Evolutionary conservation across 2,888 invertebrate genomes (phyloP).

Genomic region (Noctua fimbriata): DNA sequence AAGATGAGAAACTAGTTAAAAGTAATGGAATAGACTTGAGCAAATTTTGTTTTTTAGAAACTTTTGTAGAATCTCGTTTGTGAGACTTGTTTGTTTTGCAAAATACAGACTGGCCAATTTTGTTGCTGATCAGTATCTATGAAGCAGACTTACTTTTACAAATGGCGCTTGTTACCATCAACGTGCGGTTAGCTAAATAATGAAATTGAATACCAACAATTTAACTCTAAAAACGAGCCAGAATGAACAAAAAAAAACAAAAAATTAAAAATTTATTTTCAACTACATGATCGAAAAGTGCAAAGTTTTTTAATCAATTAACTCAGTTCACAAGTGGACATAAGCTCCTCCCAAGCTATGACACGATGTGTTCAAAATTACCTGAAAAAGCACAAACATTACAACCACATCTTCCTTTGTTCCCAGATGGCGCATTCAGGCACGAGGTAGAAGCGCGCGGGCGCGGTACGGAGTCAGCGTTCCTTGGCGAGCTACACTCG

Average conservation of each 20-base stretch:
- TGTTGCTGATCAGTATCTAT: background rate
- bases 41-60: background rate
- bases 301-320: background rate
- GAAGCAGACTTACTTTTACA: background rate
- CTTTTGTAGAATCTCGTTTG: background rate
- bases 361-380: background rate
- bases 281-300: background rate
- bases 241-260: background rate
- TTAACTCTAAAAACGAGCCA: background rate
- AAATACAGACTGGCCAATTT: background rate
- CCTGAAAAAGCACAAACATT: background rate
- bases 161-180: background rate
- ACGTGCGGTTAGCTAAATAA: background rate
- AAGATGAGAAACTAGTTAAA: constrained; percentile 9
- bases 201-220: background rate
- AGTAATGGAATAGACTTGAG: constrained; percentile 14
- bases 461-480: constrained; percentile 89
- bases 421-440: constrained; percentile 84
- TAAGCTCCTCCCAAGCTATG: background rate
- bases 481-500: constrained; percentile 85
- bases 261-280: background rate
- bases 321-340: background rate
- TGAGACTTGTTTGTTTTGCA: background rate
- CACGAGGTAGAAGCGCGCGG: constrained; percentile 87
- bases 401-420: constrained; percentile 52